phyloP scores from a whole-genome alignment of 2,113 vertebrate species.

The Halichoeres trimaculatus region DNA sequence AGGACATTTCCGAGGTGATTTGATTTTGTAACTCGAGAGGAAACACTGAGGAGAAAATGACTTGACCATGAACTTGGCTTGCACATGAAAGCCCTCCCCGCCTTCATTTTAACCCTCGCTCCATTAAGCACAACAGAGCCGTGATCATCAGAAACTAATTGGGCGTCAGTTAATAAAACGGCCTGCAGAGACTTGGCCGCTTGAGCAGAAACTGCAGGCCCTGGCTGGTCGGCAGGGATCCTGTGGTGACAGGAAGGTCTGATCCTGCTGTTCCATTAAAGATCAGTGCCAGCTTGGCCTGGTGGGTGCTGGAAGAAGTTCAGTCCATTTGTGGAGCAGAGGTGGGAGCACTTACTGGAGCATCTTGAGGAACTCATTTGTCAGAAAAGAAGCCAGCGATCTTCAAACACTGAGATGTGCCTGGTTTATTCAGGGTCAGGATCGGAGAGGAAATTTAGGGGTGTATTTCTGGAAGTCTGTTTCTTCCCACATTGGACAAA shows the following conservation, averaged over 20 bases:
- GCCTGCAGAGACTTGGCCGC: conserved; percentile 61
- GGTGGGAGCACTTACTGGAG: conserved; percentile 46
- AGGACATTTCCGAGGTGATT: conserved; percentile 25
- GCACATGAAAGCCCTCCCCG: conserved; percentile 53
- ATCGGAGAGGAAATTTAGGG: conserved; percentile 24
- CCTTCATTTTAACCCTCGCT: conserved; percentile 52
- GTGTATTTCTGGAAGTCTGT: conserved; percentile 15
- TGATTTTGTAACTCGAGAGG: conserved; percentile 20
- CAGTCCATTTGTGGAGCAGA: conserved; percentile 55
- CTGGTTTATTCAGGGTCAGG: conserved; percentile 46
- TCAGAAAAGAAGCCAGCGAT: conserved; percentile 31
- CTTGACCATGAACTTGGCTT: conserved; percentile 53
- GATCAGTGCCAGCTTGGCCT: conserved; percentile 53
- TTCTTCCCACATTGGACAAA: conserved; percentile 39
- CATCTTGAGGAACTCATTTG: conserved; percentile 46
- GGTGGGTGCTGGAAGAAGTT: conserved; percentile 55
- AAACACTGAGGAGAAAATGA: conserved; percentile 26
- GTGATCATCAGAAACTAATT: conserved; percentile 76
- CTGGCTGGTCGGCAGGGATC: conserved; percentile 51
- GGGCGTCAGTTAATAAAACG: conserved; percentile 65
- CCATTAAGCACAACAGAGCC: conserved; percentile 69
- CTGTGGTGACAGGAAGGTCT: conserved; percentile 37
- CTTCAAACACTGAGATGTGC: conserved; percentile 36
- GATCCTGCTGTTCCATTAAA: conserved; percentile 50
- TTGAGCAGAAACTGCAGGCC: conserved; percentile 27